Evolutionary conservation across 2,888 invertebrate species (phyloP), one percentile per base, ranked within the genome.

Genomic region (Criorhina ranunculi): DNA sequence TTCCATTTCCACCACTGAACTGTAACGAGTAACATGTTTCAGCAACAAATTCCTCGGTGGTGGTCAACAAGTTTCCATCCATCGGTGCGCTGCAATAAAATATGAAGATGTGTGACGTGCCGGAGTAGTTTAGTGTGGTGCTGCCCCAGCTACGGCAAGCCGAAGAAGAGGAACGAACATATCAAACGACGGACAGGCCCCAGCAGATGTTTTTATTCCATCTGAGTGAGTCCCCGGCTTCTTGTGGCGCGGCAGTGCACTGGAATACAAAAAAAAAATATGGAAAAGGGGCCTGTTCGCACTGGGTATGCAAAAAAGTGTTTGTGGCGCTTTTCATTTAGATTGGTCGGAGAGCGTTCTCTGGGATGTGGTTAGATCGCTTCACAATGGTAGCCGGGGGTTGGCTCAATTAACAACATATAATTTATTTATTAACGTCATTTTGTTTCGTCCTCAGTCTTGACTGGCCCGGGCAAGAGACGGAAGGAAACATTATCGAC

Each of bases 111-210:
- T 76, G 79, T 80, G 85, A 85, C 85, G 85, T 69, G 73, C 42
- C 17, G 17, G 42, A 77, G 57, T 72, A 60, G 64, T 66, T 64
- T 44, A 51, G 60, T 76, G 49, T 55, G 62, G 40, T 59, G 57
- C 40, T 24, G 59, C 2, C 29, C 35, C 24, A 46, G 35, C 62
- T 15, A 12, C 49, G 29, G 40, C 67, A 44, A n/a, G 46, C 87
- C 87, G 88, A 88, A 87, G 87, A 88, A 88, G 88, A 89, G 33
- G 70, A 83, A 83, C 72, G 70, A 83, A 83, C 72, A 76, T 44
- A 70, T 62, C 73, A 64, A 66, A 75, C 75, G 60, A 80, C 77
- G 46, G 72, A 59, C 73, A 88, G 87, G 87, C 73, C 33, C 40
- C 57, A 42, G 85, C 75, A 80, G 75, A 85, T 80, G 85, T 80